A percentile compares a stretch with the other conserved stretches of the same genome.
phyloP scores from a whole-genome alignment of 1,140 invertebrate species.

The Diabrotica undecimpunctata region DNA sequence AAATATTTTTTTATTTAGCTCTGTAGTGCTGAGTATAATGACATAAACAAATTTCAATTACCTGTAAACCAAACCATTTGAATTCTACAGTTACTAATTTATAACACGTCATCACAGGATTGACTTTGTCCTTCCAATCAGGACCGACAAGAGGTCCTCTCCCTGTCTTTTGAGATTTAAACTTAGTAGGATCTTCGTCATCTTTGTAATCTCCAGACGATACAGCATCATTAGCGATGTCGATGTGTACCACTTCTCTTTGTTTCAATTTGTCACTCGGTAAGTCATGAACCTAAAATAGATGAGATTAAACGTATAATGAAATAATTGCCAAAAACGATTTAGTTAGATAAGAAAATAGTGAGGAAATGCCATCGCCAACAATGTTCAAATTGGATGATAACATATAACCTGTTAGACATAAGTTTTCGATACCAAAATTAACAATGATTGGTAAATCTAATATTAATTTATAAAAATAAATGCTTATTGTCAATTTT shows the following conservation, averaged over 20 bases:
- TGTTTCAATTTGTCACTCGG: constrained; percentile 81
- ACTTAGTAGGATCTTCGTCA: constrained; percentile 83
- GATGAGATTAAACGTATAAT: neutral
- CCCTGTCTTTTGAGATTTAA: constrained; percentile 90
- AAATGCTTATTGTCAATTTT: no score
- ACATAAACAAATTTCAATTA: constrained; percentile 26
- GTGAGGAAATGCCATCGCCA: no score
- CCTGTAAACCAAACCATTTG: constrained; percentile 98
- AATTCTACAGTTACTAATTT: constrained; percentile 97
- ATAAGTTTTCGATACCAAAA: no score
- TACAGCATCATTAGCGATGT: constrained; percentile 91
- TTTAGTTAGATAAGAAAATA: no score
- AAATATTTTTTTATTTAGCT: no score
- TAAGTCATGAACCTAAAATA: constrained; percentile 79
- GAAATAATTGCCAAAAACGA: no score
- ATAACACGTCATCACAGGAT: constrained; percentile 97
- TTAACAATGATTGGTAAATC: no score
- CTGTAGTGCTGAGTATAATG: no score
- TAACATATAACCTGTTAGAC: no score
- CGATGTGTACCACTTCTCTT: constrained; percentile 86
- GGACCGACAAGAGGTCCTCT: constrained; percentile 82
- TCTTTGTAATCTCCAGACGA: constrained; percentile 80
- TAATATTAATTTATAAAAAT: no score
- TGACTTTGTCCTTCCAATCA: constrained; percentile 74
- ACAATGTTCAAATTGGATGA: no score